Evolutionary conservation across 2,113 vertebrate genomes (phyloP).

Genomic region (Zapus hudsonius): DNA sequence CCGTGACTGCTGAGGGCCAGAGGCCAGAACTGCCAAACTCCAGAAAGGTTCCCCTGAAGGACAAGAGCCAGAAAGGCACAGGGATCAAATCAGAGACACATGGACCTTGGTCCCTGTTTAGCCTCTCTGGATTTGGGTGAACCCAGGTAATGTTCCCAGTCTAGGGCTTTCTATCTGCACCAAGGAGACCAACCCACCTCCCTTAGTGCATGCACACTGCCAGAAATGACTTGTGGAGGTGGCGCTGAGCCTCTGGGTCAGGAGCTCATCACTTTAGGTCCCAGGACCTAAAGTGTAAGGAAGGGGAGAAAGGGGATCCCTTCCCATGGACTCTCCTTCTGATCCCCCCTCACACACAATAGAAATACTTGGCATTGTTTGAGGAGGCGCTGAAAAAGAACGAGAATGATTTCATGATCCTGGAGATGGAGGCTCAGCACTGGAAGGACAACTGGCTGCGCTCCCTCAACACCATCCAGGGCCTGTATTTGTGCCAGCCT

Average conservation of each 20-base stretch:
- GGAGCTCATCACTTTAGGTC: neutral
- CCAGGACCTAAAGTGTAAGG: neutral
- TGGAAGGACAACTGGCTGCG: slow-evolving; percentile 74
- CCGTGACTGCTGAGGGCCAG: neutral
- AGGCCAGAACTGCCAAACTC: neutral
- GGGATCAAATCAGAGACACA: neutral
- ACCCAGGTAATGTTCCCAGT: neutral
- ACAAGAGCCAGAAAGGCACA: neutral
- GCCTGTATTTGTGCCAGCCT: slow-evolving; percentile 21
- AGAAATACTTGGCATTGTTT: slow-evolving; percentile 68
- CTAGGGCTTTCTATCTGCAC: slow-evolving; percentile 3
- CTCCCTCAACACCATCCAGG: slow-evolving; percentile 52
- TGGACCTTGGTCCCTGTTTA: neutral
- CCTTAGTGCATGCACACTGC: no score
- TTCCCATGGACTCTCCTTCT: neutral
- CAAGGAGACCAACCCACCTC: neutral
- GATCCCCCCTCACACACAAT: slow-evolving; percentile 41
- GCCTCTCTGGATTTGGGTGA: neutral
- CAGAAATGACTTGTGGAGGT: neutral
- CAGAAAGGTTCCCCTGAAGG: neutral
- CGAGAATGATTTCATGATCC: accelerated
- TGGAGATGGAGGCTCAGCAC: slow-evolving; percentile 35
- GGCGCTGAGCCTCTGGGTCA: neutral
- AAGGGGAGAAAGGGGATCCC: neutral
- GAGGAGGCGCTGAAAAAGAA: slow-evolving; percentile 64